phyloP scores from a whole-genome alignment of 2,797 vertebrate genomes.

The Schizopygopsis pylzovi region DNA sequence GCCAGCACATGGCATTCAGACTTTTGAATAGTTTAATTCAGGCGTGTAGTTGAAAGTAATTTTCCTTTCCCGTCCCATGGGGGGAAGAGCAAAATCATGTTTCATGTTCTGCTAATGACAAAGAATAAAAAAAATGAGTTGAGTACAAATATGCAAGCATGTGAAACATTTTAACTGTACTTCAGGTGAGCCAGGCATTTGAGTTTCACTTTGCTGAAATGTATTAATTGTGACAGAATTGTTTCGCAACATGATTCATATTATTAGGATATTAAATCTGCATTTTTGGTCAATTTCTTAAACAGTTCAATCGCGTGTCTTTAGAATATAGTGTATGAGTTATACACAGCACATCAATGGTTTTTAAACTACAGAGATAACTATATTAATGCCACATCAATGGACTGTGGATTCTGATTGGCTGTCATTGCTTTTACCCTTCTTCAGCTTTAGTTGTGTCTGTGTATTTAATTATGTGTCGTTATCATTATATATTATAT shows the following conservation, averaged over 20 bases:
- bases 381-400: neutral
- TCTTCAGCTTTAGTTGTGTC: neutral
- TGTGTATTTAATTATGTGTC: neutral
- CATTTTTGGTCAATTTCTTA: neutral
- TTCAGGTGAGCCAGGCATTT: neutral
- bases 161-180: neutral
- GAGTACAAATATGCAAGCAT: neutral
- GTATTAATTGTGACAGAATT: neutral
- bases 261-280: neutral
- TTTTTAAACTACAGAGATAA: neutral
- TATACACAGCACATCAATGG: neutral
- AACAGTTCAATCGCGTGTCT: neutral
- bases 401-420: neutral
- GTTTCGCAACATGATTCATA: no score
- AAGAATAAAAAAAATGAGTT: neutral
- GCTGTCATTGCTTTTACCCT: neutral
- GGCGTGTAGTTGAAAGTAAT: neutral
- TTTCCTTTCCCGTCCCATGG: neutral
- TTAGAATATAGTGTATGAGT: neutral
- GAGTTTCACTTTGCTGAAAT: neutral
- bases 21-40: neutral
- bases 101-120: constrained; percentile 11
- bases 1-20: neutral
- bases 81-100: neutral
- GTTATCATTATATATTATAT: neutral